These are phyloP conservation scores for Otolemur crassicaudatus DNA, from an alignment of 2,797 vertebrate genomes.

Conservation along the genomic window DNA sequence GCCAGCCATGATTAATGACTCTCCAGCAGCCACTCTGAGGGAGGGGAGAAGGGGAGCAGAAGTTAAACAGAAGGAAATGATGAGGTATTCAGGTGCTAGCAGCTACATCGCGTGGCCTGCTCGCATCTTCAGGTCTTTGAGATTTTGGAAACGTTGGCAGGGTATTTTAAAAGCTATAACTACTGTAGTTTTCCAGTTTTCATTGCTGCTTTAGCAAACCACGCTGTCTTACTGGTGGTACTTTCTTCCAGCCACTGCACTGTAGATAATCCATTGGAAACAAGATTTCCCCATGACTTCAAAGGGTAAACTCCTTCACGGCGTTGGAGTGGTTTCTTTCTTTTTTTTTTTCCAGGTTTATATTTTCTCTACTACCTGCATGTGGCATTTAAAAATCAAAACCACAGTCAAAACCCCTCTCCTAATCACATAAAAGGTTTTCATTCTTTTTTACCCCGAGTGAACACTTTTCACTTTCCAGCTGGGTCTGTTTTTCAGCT, in stretches of 20 bases:
- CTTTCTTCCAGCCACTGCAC: slow-evolving; percentile 87
- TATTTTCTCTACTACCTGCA: slow-evolving; percentile 86
- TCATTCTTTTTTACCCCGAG: slow-evolving; percentile 83
- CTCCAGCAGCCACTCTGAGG: slow-evolving; percentile 62
- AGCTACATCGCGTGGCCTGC: slow-evolving; percentile 79
- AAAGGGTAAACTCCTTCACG: slow-evolving; percentile 80
- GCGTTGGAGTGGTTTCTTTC: slow-evolving; percentile 66
- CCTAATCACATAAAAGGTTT: slow-evolving; percentile 78
- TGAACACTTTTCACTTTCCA: slow-evolving; percentile 85
- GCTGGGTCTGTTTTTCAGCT: slow-evolving; percentile 76
- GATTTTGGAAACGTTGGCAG: slow-evolving; percentile 82
- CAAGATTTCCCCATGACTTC: slow-evolving; percentile 76
- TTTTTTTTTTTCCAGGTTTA: slow-evolving; percentile 73
- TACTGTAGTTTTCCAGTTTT: slow-evolving; percentile 82
- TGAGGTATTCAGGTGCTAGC: slow-evolving; percentile 83
- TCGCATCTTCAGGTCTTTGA: slow-evolving; percentile 80
- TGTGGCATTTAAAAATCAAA: slow-evolving; percentile 86
- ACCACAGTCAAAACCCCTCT: slow-evolving; percentile 73
- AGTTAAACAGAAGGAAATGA: background rate
- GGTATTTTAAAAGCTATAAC: slow-evolving; percentile 82
- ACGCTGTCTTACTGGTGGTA: slow-evolving; percentile 82
- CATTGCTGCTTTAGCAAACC: slow-evolving; percentile 87
- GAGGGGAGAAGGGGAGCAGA: slow-evolving; percentile 42
- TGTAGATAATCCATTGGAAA: slow-evolving; percentile 86
- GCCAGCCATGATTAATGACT: slow-evolving; percentile 67